phyloP scores from a whole-genome alignment of 2,888 invertebrate species.

The Hyposoter didymator region DNA sequence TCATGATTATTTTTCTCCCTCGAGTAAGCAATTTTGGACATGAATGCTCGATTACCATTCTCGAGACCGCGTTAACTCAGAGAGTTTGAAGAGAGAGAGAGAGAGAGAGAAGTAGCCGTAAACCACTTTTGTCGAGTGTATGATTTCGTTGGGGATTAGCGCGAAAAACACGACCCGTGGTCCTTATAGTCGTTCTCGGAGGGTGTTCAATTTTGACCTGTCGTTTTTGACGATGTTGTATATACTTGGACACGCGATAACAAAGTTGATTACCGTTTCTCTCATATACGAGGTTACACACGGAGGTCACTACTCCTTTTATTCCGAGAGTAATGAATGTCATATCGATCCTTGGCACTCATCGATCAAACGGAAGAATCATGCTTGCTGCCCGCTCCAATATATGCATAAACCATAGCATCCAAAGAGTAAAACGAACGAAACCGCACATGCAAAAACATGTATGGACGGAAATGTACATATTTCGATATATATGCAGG shows the following conservation, averaged over 20 bases:
- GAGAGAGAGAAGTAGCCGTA: constrained; percentile 13
- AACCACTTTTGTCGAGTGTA: constrained; percentile 24
- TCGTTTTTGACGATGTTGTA: constrained; percentile 31
- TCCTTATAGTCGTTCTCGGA: constrained; percentile 29
- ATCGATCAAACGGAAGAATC: constrained; percentile 39
- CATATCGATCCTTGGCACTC: constrained; percentile 61
- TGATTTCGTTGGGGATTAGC: constrained; percentile 49
- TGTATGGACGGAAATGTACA: not conserved
- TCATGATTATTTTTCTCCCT: not conserved
- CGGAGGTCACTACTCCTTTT: not conserved
- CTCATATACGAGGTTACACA: not conserved
- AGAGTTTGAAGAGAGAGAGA: not conserved
- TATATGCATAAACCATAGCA: not conserved
- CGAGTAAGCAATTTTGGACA: constrained; percentile 29
- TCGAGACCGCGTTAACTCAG: not conserved
- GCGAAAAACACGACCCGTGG: not conserved
- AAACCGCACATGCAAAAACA: not conserved
- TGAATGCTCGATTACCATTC: constrained; percentile 28
- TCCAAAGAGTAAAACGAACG: not conserved
- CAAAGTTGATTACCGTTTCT: constrained; percentile 47
- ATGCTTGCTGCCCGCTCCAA: constrained; percentile 3
- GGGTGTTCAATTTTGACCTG: constrained; percentile 35
- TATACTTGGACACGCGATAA: constrained; percentile 62
- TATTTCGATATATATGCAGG: constrained; percentile 25
- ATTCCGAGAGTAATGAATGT: constrained; percentile 62